These are phyloP conservation scores for Elmis aenea DNA, from an alignment of 2,888 invertebrate genomes.

Conservation along the genomic window DNA sequence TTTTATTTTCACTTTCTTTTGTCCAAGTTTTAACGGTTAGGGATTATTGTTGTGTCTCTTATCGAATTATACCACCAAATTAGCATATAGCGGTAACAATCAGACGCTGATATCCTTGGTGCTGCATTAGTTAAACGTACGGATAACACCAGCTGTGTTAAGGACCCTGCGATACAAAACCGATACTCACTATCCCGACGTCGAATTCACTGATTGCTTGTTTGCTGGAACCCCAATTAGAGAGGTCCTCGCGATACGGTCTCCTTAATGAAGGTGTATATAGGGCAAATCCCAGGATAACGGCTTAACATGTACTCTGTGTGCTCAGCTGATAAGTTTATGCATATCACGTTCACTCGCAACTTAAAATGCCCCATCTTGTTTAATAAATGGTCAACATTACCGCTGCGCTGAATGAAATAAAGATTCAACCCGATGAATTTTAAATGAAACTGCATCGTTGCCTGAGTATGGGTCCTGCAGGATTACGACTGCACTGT, in stretches of 20 bases:
- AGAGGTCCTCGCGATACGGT: slow-evolving; percentile 23
- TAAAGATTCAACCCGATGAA: too few species aligned
- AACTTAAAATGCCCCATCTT: slow-evolving; percentile 15
- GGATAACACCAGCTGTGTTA: slow-evolving; percentile 11
- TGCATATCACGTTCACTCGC: slow-evolving; percentile 18
- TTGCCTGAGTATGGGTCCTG: too few species aligned
- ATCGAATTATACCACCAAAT: too few species aligned
- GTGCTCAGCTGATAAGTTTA: slow-evolving; percentile 21
- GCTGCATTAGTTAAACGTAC: slow-evolving; percentile 12
- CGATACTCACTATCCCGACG: slow-evolving; percentile 19
- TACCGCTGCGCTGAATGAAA: too few species aligned
- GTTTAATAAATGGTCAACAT: slow-evolving; percentile 14
- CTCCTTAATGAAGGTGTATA: slow-evolving; percentile 26
- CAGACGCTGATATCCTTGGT: too few species aligned
- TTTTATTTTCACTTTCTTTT: too few species aligned
- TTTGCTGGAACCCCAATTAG: slow-evolving; percentile 27
- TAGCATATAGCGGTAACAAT: too few species aligned
- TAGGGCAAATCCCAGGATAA: slow-evolving; percentile 22
- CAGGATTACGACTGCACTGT: too few species aligned
- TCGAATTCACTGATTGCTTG: slow-evolving; percentile 22
- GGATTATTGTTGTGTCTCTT: too few species aligned
- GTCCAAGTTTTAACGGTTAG: too few species aligned
- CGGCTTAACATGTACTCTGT: slow-evolving; percentile 21
- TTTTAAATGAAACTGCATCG: too few species aligned
- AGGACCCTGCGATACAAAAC: slow-evolving; percentile 14